Percentiles rank a stretch among this genome's conserved stretches.
These are phyloP conservation scores for Coregonus suidteri DNA, from an alignment of 2,797 vertebrate species.

Conservation along the genomic window DNA sequence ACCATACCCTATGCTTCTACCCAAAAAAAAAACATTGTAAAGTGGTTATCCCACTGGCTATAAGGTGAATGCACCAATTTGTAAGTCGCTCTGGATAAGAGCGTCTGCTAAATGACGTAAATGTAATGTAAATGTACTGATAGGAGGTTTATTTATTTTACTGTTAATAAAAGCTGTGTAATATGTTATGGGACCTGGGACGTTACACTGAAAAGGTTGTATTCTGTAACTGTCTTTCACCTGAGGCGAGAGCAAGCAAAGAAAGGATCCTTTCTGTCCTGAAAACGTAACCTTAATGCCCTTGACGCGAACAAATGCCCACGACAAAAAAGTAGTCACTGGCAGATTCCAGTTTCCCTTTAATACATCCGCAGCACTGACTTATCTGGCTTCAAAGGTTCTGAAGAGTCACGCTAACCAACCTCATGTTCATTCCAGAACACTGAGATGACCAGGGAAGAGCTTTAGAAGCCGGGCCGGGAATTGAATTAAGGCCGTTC, in stretches of 20 bases:
- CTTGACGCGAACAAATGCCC: background rate
- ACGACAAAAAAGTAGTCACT: background rate
- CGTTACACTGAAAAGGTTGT: no score
- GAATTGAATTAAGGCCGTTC: conserved; percentile 38
- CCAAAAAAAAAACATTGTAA: no score
- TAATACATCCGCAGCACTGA: background rate
- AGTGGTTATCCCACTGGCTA: no score
- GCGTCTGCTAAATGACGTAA: no score
- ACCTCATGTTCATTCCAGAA: background rate
- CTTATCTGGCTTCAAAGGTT: background rate
- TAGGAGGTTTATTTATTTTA: background rate
- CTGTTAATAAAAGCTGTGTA: background rate
- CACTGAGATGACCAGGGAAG: conserved; percentile 2
- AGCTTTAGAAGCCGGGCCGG: conserved; percentile 1
- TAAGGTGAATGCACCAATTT: no score
- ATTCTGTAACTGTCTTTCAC: no score
- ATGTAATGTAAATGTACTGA: no score
- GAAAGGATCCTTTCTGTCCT: no score
- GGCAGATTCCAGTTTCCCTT: background rate
- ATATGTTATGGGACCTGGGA: background rate
- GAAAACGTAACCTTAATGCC: no score
- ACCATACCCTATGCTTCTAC: no score
- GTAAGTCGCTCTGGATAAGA: no score
- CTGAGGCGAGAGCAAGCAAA: no score
- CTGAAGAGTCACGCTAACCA: background rate